A percentile compares a stretch with the other conserved stretches of the same genome.
These are phyloP conservation scores for Trachops cirrhosus DNA, from an alignment of 2,797 vertebrate genomes.

Conservation along the genomic window DNA sequence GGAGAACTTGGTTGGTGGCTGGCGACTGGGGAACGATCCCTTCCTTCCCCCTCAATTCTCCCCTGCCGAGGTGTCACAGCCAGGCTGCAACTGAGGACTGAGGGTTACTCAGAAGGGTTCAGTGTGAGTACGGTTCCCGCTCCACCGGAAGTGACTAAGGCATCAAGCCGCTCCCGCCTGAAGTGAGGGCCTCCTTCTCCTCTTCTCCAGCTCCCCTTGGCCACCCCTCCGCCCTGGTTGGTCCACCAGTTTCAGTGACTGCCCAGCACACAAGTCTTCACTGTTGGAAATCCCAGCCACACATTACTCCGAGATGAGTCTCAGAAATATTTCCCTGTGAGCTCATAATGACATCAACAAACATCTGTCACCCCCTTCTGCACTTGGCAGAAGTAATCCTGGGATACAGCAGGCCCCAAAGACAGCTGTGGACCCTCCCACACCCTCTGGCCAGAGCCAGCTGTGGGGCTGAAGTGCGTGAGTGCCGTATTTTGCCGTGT, in stretches of 20 bases:
- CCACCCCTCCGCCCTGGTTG: accelerated
- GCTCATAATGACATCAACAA: background rate
- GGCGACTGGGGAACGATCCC: accelerated
- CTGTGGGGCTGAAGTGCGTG: background rate
- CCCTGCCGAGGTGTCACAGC: background rate
- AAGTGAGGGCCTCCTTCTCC: accelerated
- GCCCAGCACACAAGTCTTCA: background rate
- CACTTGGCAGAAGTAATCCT: background rate
- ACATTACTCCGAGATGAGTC: background rate
- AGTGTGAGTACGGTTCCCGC: background rate
- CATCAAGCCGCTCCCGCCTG: background rate
- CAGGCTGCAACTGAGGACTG: accelerated
- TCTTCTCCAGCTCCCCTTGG: background rate
- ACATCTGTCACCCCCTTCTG: background rate
- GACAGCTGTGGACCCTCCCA: background rate
- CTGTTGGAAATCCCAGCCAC: background rate
- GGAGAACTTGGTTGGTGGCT: background rate
- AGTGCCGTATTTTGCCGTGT: background rate
- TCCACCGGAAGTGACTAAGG: background rate
- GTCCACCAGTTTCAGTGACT: background rate
- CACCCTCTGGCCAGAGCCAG: background rate
- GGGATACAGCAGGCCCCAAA: background rate
- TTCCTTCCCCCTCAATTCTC: background rate
- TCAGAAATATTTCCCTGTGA: background rate
- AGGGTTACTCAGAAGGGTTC: background rate